These are phyloP conservation scores for Cancer borealis DNA, from an alignment of 2,888 invertebrate genomes.

Conservation along the genomic window DNA sequence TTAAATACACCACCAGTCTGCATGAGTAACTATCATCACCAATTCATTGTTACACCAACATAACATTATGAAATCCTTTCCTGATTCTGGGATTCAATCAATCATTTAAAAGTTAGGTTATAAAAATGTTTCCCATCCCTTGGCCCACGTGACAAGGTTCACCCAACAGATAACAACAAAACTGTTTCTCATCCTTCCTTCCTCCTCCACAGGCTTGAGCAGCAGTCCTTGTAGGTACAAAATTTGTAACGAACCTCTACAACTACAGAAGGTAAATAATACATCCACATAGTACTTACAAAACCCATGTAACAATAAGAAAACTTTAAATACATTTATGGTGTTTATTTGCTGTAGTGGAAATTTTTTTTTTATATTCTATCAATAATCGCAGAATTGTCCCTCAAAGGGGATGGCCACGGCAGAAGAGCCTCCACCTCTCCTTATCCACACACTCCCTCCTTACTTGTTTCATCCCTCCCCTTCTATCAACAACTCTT, in stretches of 20 bases:
- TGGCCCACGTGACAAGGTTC: background rate
- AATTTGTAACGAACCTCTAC: conserved; percentile 29
- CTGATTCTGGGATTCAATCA: background rate
- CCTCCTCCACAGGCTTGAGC: background rate
- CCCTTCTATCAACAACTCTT: too few relatives aligned
- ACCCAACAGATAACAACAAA: background rate
- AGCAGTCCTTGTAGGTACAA: background rate
- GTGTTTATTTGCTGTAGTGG: background rate
- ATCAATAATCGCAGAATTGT: too few relatives aligned
- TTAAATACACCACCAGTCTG: background rate
- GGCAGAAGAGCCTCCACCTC: too few relatives aligned
- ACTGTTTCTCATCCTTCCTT: background rate
- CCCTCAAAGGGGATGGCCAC: too few relatives aligned
- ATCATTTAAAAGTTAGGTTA: background rate
- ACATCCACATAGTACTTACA: conserved; percentile 36
- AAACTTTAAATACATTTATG: background rate
- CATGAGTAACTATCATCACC: background rate
- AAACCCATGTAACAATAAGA: conserved; percentile 39
- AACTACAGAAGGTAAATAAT: conserved; percentile 33
- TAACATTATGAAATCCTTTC: background rate
- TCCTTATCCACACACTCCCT: too few relatives aligned
- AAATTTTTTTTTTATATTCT: background rate
- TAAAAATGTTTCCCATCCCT: background rate
- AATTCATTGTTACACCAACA: background rate
- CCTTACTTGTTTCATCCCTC: too few relatives aligned